Base-by-base conservation (phyloP, 2,797 vertebrate species). In the Tenualosa thibaudeaui region DNA sequence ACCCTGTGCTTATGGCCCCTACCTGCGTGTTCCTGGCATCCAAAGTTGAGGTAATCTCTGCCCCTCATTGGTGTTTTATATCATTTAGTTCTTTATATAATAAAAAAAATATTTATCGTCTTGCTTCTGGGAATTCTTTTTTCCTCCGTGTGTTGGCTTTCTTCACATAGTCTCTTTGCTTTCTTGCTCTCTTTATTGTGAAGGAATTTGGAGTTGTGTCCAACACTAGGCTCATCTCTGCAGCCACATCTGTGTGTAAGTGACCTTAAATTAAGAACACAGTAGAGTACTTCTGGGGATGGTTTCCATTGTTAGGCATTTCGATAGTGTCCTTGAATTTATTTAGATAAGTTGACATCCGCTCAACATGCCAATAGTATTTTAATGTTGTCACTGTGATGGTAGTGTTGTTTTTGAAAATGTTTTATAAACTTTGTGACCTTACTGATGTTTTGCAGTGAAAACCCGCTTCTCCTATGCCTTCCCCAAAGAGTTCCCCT, bases 21-120 rank as follows among this genome's bases (percentile, higher is more conserved):
- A 99, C 98, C n/a, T 99, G 98, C 95, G 98, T 99, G 89, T 99
- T 99, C 94, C 95, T 99, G 93, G 98, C 98, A 92, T 99, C 98
- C 91, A 99, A 99, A 97, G 98, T 99, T 91, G 98, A 99, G 97
- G 98, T 99, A 96, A 85, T 19, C 84, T 37, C 26, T n/a, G 22
- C 2, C 37, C 17, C 9, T 17, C 68, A 17, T 15, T 37, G 15
- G 13, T 40, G 68, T 75, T 75, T 40, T 43, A 15, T 46, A 46
- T 51, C 50, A 51, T 51, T 9, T 12, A 51, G 7, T 12, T 51
- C 50, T 6, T 2, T 51, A 51, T 12, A 6, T 51, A 9, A 9
- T 51, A 51, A 49, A 49, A 5, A 49, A 49, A 49, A 49, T 31
- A 31, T 31, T 31, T 31, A 31, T 31, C 31, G 31, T 31, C 31